phyloP scores from a whole-genome alignment of 2,113 vertebrate genomes.

The Pagrus major region DNA sequence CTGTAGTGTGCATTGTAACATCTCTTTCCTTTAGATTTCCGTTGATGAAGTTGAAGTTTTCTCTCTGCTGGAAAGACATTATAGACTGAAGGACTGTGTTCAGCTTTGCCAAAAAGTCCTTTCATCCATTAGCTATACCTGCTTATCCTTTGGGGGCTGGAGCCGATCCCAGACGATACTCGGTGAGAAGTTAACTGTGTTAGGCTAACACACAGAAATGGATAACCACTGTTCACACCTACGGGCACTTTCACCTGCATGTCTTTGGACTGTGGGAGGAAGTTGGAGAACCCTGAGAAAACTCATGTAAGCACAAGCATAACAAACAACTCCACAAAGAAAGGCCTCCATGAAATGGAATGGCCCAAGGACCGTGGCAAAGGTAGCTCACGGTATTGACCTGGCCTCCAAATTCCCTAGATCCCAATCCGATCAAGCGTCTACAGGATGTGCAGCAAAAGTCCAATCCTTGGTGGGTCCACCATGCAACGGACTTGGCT shows the following conservation, averaged over 20 bases:
- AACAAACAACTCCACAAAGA: neutral
- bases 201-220: neutral
- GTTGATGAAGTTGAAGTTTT: neutral
- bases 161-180: neutral
- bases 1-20: neutral
- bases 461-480: too few relatives aligned
- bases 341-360: too few relatives aligned
- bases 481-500: too few relatives aligned
- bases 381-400: too few relatives aligned
- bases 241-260: neutral
- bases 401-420: too few relatives aligned
- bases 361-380: too few relatives aligned
- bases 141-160: neutral
- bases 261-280: neutral
- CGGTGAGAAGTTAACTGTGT: too few relatives aligned
- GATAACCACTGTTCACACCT: neutral
- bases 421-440: too few relatives aligned
- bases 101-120: neutral
- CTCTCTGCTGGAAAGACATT: neutral
- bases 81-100: neutral
- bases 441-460: too few relatives aligned
- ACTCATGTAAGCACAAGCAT: too few relatives aligned
- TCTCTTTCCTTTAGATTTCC: neutral
- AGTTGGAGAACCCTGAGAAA: neutral
- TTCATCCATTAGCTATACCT: neutral